Evolutionary conservation across 2,888 invertebrate species (phyloP).

Genomic region (Cenopis cana): DNA sequence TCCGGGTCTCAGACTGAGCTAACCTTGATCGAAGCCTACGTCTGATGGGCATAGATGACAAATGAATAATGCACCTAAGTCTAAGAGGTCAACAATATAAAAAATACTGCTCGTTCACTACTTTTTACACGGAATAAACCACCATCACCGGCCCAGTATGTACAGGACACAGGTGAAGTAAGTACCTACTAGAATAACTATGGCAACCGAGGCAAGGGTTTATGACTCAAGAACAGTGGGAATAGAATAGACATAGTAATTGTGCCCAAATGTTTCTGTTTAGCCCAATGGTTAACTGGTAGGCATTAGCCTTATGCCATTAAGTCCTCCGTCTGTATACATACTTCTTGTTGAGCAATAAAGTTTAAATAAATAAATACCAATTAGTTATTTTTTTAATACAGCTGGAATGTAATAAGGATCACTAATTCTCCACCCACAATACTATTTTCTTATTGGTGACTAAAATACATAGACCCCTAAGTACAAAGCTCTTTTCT

Average conservation of each 20-base stretch:
- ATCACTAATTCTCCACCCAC: constrained; percentile 7
- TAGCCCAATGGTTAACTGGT: no score
- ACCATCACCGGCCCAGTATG: neutral
- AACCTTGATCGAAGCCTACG: constrained; percentile 11
- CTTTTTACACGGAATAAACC: neutral
- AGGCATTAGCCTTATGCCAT: no score
- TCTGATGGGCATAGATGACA: neutral
- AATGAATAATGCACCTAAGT: neutral
- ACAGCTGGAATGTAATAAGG: neutral
- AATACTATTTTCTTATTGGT: constrained; percentile 15
- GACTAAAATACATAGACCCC: constrained; percentile 20
- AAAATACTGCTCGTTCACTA: neutral
- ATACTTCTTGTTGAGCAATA: no score
- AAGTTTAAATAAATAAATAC: no score
- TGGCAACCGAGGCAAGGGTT: neutral
- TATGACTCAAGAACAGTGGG: neutral
- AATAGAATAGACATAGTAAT: neutral
- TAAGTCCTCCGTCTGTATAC: no score
- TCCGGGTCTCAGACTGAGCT: constrained; percentile 3
- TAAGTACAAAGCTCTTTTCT: constrained; percentile 26
- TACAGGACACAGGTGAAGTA: neutral
- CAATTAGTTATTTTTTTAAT: no score
- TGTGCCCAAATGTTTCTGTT: no score
- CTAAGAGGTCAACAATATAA: neutral
- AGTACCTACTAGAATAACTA: neutral